Conservation (phyloP, 2,797 vertebrate genomes). For the Anisognathus igniventris region DNA sequence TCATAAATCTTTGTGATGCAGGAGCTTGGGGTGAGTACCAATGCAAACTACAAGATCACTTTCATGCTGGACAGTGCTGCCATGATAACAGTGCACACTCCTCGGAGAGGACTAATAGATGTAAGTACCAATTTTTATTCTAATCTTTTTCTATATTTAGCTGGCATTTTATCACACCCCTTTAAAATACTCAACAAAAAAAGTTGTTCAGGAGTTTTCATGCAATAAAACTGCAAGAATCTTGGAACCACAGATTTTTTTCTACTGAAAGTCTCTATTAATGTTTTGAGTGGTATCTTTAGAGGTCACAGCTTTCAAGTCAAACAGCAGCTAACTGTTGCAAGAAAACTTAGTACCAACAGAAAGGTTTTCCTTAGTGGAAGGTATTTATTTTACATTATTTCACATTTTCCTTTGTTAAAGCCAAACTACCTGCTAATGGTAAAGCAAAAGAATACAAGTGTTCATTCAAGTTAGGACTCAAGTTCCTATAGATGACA, state of each 20-base stretch:
- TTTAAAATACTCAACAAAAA: not conserved
- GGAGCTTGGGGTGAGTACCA: constrained; percentile 96
- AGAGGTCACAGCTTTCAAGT: not conserved
- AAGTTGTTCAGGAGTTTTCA: not conserved
- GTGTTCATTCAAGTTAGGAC: not conserved
- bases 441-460: not conserved
- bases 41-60: constrained; percentile 96
- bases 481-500: not conserved
- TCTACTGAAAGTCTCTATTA: not conserved
- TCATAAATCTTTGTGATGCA: constrained; percentile 60
- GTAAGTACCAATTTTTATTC: constrained; percentile 69
- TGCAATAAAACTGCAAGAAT: not conserved
- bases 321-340: not conserved
- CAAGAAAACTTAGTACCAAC: not conserved
- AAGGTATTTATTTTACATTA: not conserved
- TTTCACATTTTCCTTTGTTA: not conserved
- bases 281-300: not conserved
- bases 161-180: not conserved
- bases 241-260: not conserved
- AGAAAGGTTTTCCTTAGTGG: not conserved
- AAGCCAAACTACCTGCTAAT: not conserved
- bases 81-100: constrained; percentile 99
- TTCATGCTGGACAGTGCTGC: constrained; percentile 99
- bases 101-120: constrained; percentile 94
- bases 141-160: not conserved